phyloP scores from a whole-genome alignment of 2,113 vertebrate species.

The Oncorhynchus nerka region DNA sequence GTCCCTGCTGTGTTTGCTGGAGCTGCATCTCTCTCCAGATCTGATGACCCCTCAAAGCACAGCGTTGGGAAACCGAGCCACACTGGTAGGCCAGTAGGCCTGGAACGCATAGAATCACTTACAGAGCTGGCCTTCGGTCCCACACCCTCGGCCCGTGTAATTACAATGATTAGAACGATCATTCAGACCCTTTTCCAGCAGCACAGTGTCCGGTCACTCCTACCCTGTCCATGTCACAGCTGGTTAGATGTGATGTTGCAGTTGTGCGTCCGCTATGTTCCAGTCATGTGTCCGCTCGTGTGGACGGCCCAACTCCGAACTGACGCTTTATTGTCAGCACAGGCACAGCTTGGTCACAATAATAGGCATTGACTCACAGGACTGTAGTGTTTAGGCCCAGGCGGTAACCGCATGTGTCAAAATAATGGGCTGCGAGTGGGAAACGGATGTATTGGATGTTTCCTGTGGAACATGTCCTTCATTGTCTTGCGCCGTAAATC shows the following conservation, averaged over 20 bases:
- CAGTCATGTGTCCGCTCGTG: constrained; percentile 1
- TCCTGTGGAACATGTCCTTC: constrained; percentile 5
- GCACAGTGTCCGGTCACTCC: constrained; percentile 6
- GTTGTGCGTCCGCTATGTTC: constrained; percentile 14
- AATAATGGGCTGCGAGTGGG: background rate
- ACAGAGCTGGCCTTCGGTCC: background rate
- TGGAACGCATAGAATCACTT: background rate
- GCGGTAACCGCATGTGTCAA: background rate
- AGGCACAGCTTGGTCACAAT: constrained; percentile 17
- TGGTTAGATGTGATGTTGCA: constrained; percentile 28
- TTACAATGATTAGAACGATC: background rate
- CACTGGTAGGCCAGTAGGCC: background rate
- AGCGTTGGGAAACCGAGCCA: constrained; percentile 15
- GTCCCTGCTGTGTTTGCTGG: constrained; percentile 5
- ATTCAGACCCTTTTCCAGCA: constrained; percentile 5
- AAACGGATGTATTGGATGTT: background rate
- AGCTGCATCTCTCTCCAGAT: background rate
- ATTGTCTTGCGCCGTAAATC: background rate
- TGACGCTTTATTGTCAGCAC: background rate
- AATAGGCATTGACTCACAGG: constrained; percentile 18
- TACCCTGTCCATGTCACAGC: constrained; percentile 3
- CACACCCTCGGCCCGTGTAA: background rate
- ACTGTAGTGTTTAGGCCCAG: constrained; percentile 18
- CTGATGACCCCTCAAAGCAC: constrained; percentile 13
- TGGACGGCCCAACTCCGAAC: constrained; percentile 4